Conservation (phyloP, 2,888 invertebrate genomes). For the Oegoconia quadripuncta region DNA sequence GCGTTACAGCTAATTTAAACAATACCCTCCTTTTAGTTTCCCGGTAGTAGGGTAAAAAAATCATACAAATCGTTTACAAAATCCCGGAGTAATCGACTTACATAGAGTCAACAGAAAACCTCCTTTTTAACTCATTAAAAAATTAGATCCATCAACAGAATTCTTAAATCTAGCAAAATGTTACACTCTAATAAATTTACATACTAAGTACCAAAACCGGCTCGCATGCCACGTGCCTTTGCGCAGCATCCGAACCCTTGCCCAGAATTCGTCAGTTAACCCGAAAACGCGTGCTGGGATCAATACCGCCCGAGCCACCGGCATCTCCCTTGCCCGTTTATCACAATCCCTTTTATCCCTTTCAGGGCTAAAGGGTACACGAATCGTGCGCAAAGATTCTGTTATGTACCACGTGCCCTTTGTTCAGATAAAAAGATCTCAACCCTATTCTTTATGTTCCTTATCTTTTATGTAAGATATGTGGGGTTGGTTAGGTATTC, state of each 20-base stretch:
- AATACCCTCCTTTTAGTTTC: too few relatives aligned
- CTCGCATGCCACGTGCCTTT: conserved; percentile 44
- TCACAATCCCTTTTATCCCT: conserved; percentile 64
- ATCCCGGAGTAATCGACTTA: too few relatives aligned
- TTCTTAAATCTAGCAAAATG: background rate
- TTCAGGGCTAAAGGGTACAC: conserved; percentile 60
- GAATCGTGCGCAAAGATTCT: conserved; percentile 73
- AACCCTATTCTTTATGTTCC: conserved; percentile 45
- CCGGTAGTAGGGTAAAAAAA: too few relatives aligned
- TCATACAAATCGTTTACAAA: too few relatives aligned
- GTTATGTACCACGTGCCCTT: conserved; percentile 66
- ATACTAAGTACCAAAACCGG: conserved; percentile 26
- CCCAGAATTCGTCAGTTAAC: conserved; percentile 41
- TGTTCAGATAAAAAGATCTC: conserved; percentile 56
- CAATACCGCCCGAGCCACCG: conserved; percentile 55
- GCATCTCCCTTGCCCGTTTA: conserved; percentile 51
- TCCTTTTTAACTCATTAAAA: too few relatives aligned
- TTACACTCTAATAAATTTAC: background rate
- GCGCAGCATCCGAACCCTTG: conserved; percentile 65
- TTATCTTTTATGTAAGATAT: conserved; percentile 34
- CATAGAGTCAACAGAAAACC: too few relatives aligned
- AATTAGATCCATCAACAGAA: too few relatives aligned
- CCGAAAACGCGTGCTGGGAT: conserved; percentile 70
- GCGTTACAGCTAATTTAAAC: too few relatives aligned
- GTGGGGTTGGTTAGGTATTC: conserved; percentile 13